These are phyloP conservation scores for Cygnus buccinator DNA, from an alignment of 2,113 vertebrate species.

Conservation along the genomic window DNA sequence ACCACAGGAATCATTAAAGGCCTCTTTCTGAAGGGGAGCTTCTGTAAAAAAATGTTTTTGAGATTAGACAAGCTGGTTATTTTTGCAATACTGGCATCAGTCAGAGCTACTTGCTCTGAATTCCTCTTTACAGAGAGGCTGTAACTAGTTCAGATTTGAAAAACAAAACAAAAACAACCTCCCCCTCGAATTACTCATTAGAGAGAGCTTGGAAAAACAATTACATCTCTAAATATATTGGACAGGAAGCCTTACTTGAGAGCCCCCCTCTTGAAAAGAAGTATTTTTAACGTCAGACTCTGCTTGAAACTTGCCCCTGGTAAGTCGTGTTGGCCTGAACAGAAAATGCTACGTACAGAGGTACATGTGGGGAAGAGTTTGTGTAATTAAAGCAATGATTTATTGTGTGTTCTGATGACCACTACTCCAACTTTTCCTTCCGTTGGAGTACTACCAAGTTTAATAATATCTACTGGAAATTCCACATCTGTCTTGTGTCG, in stretches of 20 bases:
- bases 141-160: neutral
- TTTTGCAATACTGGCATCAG: conserved; percentile 1
- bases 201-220: conserved; percentile 3
- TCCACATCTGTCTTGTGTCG: neutral
- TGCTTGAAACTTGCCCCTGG: neutral
- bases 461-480: neutral
- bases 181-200: neutral
- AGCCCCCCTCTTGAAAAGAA: neutral
- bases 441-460: neutral
- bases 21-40: neutral
- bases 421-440: neutral
- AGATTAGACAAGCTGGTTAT: neutral
- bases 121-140: neutral
- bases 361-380: neutral
- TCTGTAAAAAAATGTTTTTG: conserved; percentile 8
- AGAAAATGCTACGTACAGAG: neutral
- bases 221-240: neutral
- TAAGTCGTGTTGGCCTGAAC: neutral
- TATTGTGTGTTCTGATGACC: neutral
- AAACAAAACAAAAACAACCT: conserved; percentile 1
- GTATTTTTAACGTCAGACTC: neutral
- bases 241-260: neutral
- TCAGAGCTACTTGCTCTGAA: neutral
- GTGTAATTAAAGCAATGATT: neutral
- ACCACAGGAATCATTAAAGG: neutral